These are phyloP conservation scores for Megaleporinus macrocephalus DNA, from an alignment of 2,113 vertebrate genomes.

Conservation along the genomic window DNA sequence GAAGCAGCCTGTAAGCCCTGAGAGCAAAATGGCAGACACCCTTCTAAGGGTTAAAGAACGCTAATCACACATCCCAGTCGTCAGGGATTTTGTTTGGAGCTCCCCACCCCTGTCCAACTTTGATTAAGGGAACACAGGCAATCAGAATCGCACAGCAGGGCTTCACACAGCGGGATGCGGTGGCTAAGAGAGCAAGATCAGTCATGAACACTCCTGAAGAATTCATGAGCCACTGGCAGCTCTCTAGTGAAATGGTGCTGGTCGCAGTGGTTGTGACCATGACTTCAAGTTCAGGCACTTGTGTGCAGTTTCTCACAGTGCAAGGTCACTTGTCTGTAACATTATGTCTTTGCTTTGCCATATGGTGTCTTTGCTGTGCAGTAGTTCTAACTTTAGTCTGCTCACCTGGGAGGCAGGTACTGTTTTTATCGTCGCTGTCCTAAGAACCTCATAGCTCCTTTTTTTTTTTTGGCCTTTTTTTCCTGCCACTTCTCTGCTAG, in stretches of 20 bases:
- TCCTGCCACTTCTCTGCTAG: not conserved
- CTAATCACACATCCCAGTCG: not conserved
- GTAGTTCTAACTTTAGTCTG: not conserved
- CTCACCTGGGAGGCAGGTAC: conserved; percentile 5
- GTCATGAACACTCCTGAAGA: not conserved
- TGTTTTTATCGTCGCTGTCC: conserved; percentile 6
- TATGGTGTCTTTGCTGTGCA: not conserved
- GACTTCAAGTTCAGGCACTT: not conserved
- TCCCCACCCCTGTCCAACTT: conserved; percentile 27
- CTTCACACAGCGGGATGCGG: conserved; percentile 5
- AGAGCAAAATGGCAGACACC: not conserved
- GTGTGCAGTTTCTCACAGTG: conserved; percentile 15
- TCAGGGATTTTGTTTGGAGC: conserved; percentile 16
- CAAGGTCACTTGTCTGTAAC: not conserved
- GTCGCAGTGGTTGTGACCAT: conserved; percentile 16
- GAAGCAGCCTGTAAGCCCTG: too few relatives aligned
- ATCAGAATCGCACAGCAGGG: conserved; percentile 34
- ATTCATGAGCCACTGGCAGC: not conserved
- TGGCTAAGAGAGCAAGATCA: conserved; percentile 1
- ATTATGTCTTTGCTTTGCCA: conserved; percentile 28
- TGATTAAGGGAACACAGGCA: conserved; percentile 32
- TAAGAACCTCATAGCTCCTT: not conserved
- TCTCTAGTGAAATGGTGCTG: not conserved
- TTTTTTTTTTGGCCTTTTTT: not conserved
- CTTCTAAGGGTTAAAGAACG: not conserved